phyloP scores from a whole-genome alignment of 1,140 invertebrate genomes.

The Nasonia vitripennis region DNA sequence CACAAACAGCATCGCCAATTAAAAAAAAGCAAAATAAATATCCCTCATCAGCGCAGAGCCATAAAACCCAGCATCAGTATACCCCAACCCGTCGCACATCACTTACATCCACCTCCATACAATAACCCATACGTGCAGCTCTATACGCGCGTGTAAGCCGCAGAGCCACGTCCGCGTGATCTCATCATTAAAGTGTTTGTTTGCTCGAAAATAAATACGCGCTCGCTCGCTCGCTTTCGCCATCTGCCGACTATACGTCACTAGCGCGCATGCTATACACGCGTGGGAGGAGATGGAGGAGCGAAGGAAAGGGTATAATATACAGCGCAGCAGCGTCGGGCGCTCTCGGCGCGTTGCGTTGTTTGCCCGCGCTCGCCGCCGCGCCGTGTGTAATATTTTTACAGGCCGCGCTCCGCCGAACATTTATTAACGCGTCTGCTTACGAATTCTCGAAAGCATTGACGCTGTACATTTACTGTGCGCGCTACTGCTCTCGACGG shows the following conservation, averaged over 20 bases:
- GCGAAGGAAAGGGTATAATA: background rate
- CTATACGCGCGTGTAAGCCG: constrained; percentile 42
- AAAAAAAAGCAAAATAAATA: too few species aligned
- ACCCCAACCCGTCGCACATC: too few species aligned
- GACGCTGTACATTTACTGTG: background rate
- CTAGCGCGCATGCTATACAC: constrained; percentile 32
- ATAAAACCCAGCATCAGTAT: too few species aligned
- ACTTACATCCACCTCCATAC: too few species aligned
- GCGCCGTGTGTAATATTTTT: constrained; percentile 47
- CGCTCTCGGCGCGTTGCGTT: background rate
- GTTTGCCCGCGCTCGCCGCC: constrained; percentile 55
- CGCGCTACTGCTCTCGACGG: background rate
- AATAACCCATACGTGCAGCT: background rate
- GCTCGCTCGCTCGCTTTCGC: constrained; percentile 54
- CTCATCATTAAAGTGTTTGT: constrained; percentile 69
- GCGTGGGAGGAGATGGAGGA: constrained; percentile 53
- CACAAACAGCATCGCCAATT: too few species aligned
- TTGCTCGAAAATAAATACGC: constrained; percentile 69
- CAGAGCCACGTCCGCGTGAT: constrained; percentile 58
- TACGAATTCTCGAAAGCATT: constrained; percentile 27
- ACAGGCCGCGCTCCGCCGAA: constrained; percentile 43
- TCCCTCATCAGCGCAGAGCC: too few species aligned
- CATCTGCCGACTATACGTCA: constrained; percentile 58
- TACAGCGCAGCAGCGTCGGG: background rate
- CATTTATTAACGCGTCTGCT: constrained; percentile 47